These are phyloP conservation scores for Erebia palarica DNA, from an alignment of 2,888 invertebrate species.

Conservation along the genomic window DNA sequence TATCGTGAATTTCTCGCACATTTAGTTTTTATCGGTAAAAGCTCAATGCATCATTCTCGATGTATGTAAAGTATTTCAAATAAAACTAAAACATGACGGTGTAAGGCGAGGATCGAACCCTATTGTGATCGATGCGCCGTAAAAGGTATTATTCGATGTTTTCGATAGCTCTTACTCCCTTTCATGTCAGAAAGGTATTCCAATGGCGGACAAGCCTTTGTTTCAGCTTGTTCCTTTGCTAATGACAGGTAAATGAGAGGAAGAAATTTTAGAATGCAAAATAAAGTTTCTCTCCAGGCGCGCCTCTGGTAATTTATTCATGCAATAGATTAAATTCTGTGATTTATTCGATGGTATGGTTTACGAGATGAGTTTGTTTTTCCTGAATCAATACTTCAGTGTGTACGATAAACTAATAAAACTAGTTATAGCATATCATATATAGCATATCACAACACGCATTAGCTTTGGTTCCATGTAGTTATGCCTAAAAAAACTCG, in stretches of 20 bases:
- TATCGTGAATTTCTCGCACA: neutral
- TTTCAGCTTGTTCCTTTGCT: constrained; percentile 35
- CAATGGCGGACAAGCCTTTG: constrained; percentile 50
- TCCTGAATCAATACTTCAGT: neutral
- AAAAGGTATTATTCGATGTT: constrained; percentile 65
- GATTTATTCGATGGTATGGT: neutral
- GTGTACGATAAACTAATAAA: no score
- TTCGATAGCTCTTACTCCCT: constrained; percentile 56
- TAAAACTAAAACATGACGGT: constrained; percentile 43
- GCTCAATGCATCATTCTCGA: constrained; percentile 1
- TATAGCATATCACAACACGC: accelerated
- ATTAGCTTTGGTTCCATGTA: no score
- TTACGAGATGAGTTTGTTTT: neutral
- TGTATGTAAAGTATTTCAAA: constrained; percentile 8
- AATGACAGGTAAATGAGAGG: constrained; percentile 33
- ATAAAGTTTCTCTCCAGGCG: constrained; percentile 1
- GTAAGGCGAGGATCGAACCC: constrained; percentile 41
- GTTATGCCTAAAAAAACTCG: no score
- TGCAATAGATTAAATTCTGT: neutral
- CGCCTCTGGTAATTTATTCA: neutral
- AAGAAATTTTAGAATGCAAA: constrained; percentile 27
- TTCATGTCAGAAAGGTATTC: constrained; percentile 55
- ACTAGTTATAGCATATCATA: no score
- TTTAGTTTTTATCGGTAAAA: neutral
- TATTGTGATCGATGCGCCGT: constrained; percentile 57